Base-by-base conservation (phyloP, 2,113 vertebrate species). In the Struthio camelus region DNA sequence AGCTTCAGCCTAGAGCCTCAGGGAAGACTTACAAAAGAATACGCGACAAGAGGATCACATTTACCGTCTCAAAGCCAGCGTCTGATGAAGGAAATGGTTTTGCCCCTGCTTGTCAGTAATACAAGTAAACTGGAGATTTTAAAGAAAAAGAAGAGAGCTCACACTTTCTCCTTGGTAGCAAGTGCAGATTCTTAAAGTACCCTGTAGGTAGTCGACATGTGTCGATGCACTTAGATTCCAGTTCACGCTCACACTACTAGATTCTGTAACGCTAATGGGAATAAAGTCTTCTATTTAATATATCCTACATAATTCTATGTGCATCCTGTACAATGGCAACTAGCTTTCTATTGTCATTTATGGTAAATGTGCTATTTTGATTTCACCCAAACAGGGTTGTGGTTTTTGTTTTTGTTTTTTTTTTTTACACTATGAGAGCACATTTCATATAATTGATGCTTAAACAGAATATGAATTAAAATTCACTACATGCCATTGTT, bases 131-230 rank as follows among this genome's bases (percentile, higher is more conserved):
- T 24, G 3, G 13, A 32, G 53, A 20, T 28, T 80, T 56, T 12
- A 4, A 30, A 53, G 56, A 19, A 18, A 44, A 19, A 44, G 30
- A 51, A 65, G 36, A 78, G 46, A 71, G 3, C 36, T 20, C 46
- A 13, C 64, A 70, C 50, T 70, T 66, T 34, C 50, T 23, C 4
- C 15, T 65, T 50, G 44, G 73, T 30, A 56, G 23, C 64, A 84
- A 48, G 23, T 1, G 10, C 7, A 2, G 6, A 16, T 32, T 71
- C 51, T 36, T 12, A 66, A 76, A 38, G 23, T 22, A 28, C 23
- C 6, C 58, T 6, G 14, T 3, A 0, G 0, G 30, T 64, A 50
- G 24, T 1, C 1, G 28, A 28, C 16, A 14, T 3, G 5, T 1
- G 0, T 10, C 10, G 42, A 19, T 12, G 6, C 16, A 22, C 7